phyloP scores from a whole-genome alignment of 2,113 vertebrate species.

The Bungarus multicinctus region DNA sequence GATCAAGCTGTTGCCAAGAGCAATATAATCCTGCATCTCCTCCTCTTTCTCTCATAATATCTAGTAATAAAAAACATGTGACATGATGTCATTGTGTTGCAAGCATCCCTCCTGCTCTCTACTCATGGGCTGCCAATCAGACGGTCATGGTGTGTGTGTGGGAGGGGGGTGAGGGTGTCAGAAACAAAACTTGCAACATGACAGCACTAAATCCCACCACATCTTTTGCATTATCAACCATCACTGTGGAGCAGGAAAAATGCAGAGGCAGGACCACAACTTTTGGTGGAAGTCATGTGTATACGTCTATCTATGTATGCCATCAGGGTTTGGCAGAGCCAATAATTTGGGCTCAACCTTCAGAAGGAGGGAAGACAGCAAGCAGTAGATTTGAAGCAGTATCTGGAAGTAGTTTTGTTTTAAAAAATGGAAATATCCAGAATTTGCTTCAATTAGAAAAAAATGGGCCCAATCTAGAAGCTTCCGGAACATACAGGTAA shows the following conservation, averaged over 20 bases:
- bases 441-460: not conserved
- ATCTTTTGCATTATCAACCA: not conserved
- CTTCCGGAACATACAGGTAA: not conserved
- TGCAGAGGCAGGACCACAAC: not conserved
- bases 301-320: not conserved
- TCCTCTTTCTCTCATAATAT: not conserved
- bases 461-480: not conserved
- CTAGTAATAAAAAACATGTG: conserved; percentile 4
- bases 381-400: not conserved
- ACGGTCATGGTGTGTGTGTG: not conserved
- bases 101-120: not conserved
- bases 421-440: not conserved
- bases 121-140: not conserved
- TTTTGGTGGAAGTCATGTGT: not conserved
- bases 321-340: not conserved
- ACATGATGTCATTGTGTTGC: not conserved
- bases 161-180: not conserved
- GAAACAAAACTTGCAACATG: not conserved
- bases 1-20: not conserved
- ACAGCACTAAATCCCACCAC: not conserved
- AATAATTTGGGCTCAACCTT: not conserved
- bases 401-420: not conserved
- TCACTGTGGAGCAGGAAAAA: not conserved
- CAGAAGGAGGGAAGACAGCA: not conserved
- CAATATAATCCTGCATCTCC: not conserved